Evolutionary conservation across 2,888 invertebrate genomes (phyloP), one percentile per base, ranked within the genome.

Genomic region (Hypsopygia costalis): DNA sequence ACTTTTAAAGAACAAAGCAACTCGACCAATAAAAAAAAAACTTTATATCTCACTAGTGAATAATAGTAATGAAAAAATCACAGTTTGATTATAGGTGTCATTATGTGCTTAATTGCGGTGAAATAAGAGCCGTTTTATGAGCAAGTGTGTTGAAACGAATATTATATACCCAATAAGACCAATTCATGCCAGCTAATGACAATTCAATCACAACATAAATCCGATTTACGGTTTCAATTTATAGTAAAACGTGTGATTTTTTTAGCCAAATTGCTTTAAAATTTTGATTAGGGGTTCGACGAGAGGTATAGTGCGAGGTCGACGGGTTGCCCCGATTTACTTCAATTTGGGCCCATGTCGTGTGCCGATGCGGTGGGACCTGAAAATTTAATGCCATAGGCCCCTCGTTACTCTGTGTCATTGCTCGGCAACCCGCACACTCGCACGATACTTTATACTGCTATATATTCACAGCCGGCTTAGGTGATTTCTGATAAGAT

Each of bases 301-400:
- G 31, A 22, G 38, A 40, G 33, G 40, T 40, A 22, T 32, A 44
- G 35, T 40, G 41, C 21, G 44, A 42, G 47, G 52, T 54, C 34
- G 47, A 39, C 46, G 41, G 49, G 42, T 49, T 46, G 52, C 52
- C 49, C 48, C 61, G 65, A 69, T 69, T 67, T 68, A 65, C 63
- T 68, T 63, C 68, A 70, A 71, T 73, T 73, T 65, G 58, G 54
- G 59, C 54, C 56, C 58, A 57, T 59, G 62, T 62, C 57, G 62
- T 61, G 58, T 55, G 51, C 62, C 58, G 50, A 58, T 56, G 59
- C 58, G 62, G 64, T 52, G 51, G 50, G 39, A 36, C 37, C 55
- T 75, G 76, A 76, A 76, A 74, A 65, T 69, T 74, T 72, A 73
- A 77, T 74, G 68, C 51, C 48, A 40, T 51, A 40, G 55, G 55